These are phyloP conservation scores for Pseudocheirus occidentalis DNA, from an alignment of 2,797 vertebrate species.

Conservation along the genomic window DNA sequence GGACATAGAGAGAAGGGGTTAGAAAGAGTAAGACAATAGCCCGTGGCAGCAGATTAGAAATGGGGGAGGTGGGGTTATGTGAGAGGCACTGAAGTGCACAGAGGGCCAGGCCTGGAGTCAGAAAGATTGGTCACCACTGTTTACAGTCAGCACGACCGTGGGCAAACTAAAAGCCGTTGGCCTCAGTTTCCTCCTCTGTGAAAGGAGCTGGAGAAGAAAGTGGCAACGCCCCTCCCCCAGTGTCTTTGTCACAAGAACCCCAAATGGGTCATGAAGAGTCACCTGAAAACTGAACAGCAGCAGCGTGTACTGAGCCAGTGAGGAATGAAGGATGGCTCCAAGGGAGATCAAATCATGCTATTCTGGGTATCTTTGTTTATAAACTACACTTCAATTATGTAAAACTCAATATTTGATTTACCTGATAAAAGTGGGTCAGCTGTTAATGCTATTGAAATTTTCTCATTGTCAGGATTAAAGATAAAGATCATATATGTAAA, in stretches of 20 bases:
- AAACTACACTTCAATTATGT: background rate
- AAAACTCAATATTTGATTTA: background rate
- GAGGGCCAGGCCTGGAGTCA: no score
- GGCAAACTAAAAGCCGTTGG: background rate
- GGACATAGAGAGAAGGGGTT: background rate
- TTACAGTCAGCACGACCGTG: background rate
- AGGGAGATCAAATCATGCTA: background rate
- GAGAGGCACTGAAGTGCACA: background rate
- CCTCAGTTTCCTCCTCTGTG: background rate
- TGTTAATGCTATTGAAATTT: background rate
- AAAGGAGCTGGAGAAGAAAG: background rate
- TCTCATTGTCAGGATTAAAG: background rate
- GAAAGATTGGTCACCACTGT: background rate
- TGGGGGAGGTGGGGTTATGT: background rate
- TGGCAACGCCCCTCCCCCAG: no score
- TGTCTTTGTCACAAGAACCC: background rate
- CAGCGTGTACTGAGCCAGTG: background rate
- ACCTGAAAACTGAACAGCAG: background rate
- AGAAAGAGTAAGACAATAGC: background rate
- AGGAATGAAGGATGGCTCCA: background rate
- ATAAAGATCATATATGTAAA: background rate
- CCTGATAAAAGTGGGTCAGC: background rate
- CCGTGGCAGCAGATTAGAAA: background rate
- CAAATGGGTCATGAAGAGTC: background rate
- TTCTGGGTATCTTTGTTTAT: background rate